Percentiles rank a stretch among this genome's conserved stretches.
Conservation (phyloP, 30 jellyfish, hydroid and myxozoan species). For the Sanderia malayensis region DNA sequence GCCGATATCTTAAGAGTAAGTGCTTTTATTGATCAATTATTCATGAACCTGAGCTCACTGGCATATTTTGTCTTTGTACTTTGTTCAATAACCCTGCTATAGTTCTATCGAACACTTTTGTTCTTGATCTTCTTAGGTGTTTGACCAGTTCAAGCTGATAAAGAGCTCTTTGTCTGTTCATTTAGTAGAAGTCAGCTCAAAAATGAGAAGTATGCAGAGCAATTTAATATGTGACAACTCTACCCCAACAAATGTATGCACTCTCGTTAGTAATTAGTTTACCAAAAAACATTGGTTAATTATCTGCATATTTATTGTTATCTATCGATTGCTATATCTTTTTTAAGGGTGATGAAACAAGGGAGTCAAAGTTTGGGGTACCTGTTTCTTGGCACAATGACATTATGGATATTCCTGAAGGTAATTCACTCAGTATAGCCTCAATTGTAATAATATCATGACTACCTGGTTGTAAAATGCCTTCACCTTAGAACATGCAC, state of each 20-base stretch:
- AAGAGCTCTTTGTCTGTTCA: slow-evolving; percentile 54
- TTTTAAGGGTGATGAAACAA: slow-evolving; percentile 8
- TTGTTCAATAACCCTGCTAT: neutral
- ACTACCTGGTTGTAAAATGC: neutral
- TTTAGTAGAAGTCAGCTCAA: slow-evolving; percentile 75
- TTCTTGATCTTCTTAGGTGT: slow-evolving; percentile 43
- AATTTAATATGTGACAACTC: slow-evolving; percentile 11
- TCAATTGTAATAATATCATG: neutral
- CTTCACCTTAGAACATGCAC: neutral
- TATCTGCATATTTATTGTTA: neutral
- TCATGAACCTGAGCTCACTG: neutral
- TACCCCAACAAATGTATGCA: slow-evolving; percentile 10
- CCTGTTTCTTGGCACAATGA: slow-evolving; percentile 52
- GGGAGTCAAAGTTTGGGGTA: slow-evolving; percentile 9
- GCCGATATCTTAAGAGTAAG: slow-evolving; percentile 87
- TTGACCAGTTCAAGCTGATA: slow-evolving; percentile 45
- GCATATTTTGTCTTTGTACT: neutral
- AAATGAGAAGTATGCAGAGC: slow-evolving; percentile 65
- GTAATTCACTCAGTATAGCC: neutral
- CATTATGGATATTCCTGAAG: slow-evolving; percentile 66
- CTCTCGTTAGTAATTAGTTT: neutral
- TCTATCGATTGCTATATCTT: no score
- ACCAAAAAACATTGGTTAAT: neutral
- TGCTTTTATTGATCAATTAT: neutral
- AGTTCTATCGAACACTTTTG: neutral